A percentile compares a stretch with the other conserved stretches of the same genome.
phyloP scores from a whole-genome alignment of 2,888 invertebrate species.

The Lasioglossum calceatum region DNA sequence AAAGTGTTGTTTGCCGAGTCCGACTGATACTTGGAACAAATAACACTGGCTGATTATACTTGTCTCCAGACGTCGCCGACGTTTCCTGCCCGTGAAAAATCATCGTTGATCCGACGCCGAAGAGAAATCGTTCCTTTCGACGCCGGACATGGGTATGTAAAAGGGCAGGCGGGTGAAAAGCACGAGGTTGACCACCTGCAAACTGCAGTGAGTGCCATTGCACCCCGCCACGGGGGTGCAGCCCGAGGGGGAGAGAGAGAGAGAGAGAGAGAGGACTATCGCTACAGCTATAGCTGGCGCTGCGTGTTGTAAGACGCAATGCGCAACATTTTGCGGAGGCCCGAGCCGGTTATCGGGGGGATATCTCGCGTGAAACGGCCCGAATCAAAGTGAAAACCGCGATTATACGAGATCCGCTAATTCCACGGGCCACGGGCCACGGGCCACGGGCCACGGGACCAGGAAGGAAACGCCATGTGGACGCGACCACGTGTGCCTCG shows the following conservation, averaged over 20 bases:
- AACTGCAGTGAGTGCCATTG: conserved; percentile 68
- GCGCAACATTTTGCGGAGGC: conserved; percentile 82
- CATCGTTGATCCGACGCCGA: neutral
- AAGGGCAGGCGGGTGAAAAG: conserved; percentile 21
- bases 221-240: conserved; percentile 40
- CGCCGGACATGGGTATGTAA: neutral
- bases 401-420: neutral
- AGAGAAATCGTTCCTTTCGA: neutral
- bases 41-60: neutral
- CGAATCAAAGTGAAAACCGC: conserved; percentile 55
- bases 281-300: conserved; percentile 55
- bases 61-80: neutral
- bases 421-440: neutral
- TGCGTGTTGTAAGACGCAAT: conserved; percentile 80
- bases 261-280: neutral
- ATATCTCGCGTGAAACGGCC: conserved; percentile 56
- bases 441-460: neutral
- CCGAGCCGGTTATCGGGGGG: conserved; percentile 53
- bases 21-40: neutral
- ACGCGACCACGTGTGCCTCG: neutral
- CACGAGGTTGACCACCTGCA: conserved; percentile 75
- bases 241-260: neutral
- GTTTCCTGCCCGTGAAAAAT: neutral
- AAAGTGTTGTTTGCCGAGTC: neutral
- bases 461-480: conserved; percentile 13